Evolutionary conservation across 2,797 vertebrate genomes (phyloP), one percentile per base, ranked within the genome.

Genomic region (Streptopelia turtur): DNA sequence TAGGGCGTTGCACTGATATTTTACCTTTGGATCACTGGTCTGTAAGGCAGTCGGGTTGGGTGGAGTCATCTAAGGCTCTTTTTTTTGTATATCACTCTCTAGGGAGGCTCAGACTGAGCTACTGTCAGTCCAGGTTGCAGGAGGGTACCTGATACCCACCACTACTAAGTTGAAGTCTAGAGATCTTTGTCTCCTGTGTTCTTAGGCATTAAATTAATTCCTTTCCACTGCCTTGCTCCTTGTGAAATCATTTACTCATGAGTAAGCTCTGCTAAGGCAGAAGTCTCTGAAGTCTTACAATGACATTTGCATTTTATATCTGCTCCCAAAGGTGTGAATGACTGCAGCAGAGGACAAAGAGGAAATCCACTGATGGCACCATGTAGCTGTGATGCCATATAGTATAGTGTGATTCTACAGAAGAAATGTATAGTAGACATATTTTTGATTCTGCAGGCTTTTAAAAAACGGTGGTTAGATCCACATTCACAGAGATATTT

Each of bases 191-290:
- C 56, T 84, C 27, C 2, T 18, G 7, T 79, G 60, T 87, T 89
- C 81, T 83, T 97, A 87, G 80, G 83, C 78, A 92, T 89, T 83
- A 90, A 84, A 94, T 93, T 84, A 82, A 93, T 85, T 97, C 33
- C 39, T 79, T 95, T 93, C 59, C 20, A 17, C 68, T 80, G 77
- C 70, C 83, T 70, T 93, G 56, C 64, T 93, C 75, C 81, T 55
- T 84, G 60, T 93, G 94, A 95, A 96, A 93, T 95, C 56, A 77
- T 94, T 96, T 93, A 94, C 93, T 93, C 89, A 41, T 87, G 94
- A 92, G 93, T 87, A 95, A 96, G 72, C 64, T 81, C 56, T 0
- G 0, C 64, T 70, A 93, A 77, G 64, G 69, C 70, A 80, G 78
- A 93, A 82, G 68, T 77, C 86, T 90, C 95, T 95, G 64, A 93